These are phyloP conservation scores for Apogon hyalosoma DNA, from an alignment of 2,797 vertebrate genomes.

Conservation along the genomic window DNA sequence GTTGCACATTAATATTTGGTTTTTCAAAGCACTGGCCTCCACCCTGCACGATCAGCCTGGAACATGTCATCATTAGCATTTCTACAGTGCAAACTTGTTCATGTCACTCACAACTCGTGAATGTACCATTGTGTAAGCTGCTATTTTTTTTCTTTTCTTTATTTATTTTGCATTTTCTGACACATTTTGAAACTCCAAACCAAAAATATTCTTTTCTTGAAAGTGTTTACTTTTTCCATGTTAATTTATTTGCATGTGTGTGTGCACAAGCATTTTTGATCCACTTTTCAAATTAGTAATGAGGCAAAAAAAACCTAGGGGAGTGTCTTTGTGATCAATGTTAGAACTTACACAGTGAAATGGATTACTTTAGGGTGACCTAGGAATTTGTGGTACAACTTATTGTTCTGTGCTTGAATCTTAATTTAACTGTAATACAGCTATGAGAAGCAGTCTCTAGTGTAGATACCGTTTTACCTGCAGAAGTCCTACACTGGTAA, in stretches of 20 bases:
- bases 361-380: constrained; percentile 49
- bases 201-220: constrained; percentile 61
- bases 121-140: constrained; percentile 75
- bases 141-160: constrained; percentile 56
- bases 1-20: constrained; percentile 55
- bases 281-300: constrained; percentile 50
- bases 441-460: constrained; percentile 43
- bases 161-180: constrained; percentile 61
- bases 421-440: constrained; percentile 47
- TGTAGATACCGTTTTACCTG: constrained; percentile 54
- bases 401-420: constrained; percentile 69
- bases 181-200: constrained; percentile 63
- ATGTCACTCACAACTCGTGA: constrained; percentile 57
- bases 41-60: constrained; percentile 58
- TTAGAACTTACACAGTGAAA: constrained; percentile 49
- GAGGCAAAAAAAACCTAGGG: constrained; percentile 24
- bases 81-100: constrained; percentile 41
- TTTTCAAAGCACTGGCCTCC: constrained; percentile 21
- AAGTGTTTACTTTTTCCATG: constrained; percentile 76
- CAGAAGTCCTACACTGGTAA: constrained; percentile 46
- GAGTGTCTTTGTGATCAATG: constrained; percentile 63
- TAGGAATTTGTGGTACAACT: constrained; percentile 64
- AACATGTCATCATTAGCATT: constrained; percentile 31
- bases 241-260: constrained; percentile 84
- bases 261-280: constrained; percentile 44